A percentile compares a stretch with the other conserved stretches of the same genome.
phyloP scores from a whole-genome alignment of 1,140 invertebrate species.

The Hormaphis cornu region DNA sequence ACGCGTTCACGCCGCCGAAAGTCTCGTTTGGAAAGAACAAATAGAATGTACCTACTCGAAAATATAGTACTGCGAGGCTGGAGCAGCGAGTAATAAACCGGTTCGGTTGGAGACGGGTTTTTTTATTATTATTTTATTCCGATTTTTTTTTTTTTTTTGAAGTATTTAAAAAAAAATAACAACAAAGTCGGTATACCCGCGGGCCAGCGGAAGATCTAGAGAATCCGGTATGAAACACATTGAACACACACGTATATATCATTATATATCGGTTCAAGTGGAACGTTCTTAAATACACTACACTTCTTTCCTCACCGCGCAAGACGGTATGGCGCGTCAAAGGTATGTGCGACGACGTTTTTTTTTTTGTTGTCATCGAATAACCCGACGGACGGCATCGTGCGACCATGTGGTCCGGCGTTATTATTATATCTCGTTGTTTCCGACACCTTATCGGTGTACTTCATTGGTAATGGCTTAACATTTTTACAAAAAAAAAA shows the following conservation, averaged over 20 bases:
- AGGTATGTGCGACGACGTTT: background rate
- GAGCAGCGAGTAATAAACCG: background rate
- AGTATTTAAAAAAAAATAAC: constrained; percentile 10
- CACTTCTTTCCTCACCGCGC: background rate
- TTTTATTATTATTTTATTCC: background rate
- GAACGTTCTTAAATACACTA: constrained; percentile 7
- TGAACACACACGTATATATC: background rate
- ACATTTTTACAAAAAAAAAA: too few species aligned
- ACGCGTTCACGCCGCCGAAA: background rate
- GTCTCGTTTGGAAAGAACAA: background rate
- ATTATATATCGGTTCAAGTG: background rate
- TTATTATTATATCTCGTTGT: background rate
- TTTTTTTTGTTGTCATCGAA: background rate
- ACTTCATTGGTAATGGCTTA: too few species aligned
- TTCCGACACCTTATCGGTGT: too few species aligned
- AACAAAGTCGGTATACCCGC: too few species aligned
- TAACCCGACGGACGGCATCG: background rate
- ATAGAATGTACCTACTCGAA: too few species aligned
- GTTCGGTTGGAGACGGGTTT: background rate
- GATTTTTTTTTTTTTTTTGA: background rate
- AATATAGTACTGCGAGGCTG: background rate
- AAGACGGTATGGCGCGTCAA: background rate
- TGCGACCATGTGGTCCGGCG: background rate
- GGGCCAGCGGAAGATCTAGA: background rate
- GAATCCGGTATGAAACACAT: background rate